Percentiles rank a stretch among this genome's conserved stretches.
These are phyloP conservation scores for Dipodomys stephensi DNA, from an alignment of 2,113 vertebrate species.

Conservation along the genomic window DNA sequence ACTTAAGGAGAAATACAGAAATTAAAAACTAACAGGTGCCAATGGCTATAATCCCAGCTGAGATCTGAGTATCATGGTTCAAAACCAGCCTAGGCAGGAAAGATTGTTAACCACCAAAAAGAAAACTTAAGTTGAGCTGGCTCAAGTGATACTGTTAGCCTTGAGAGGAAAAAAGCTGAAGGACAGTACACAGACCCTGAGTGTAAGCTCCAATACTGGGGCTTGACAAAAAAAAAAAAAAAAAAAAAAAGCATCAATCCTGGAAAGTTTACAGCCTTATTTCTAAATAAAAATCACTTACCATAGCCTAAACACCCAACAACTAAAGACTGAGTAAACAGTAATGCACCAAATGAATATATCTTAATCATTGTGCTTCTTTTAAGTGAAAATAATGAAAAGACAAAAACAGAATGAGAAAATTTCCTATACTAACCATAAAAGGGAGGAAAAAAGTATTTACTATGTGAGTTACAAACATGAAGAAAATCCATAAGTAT, in stretches of 20 bases:
- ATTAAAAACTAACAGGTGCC: not conserved
- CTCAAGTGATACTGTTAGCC: no score
- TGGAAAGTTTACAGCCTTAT: constrained; percentile 3
- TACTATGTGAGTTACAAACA: not conserved
- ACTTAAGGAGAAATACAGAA: constrained; percentile 18
- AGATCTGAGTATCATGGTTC: no score
- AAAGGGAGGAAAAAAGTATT: not conserved
- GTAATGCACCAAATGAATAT: not conserved
- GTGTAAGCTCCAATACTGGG: no score
- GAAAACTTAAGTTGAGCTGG: not conserved
- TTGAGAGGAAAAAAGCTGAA: no score
- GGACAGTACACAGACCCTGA: no score
- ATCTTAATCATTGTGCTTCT: not conserved
- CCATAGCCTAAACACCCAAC: not conserved
- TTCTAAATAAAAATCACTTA: constrained; percentile 32
- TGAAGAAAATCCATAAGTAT: not conserved
- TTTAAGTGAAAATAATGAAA: constrained; percentile 32
- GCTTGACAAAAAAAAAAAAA: no score
- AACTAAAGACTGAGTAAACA: not conserved
- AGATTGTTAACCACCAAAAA: not conserved
- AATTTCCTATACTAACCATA: not conserved
- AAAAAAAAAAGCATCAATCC: not conserved
- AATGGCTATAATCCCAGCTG: no score
- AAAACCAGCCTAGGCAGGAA: no score
- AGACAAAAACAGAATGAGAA: constrained; percentile 3